Evolutionary conservation across 2,113 vertebrate genomes (phyloP).

Genomic region (Myotis davidii): DNA sequence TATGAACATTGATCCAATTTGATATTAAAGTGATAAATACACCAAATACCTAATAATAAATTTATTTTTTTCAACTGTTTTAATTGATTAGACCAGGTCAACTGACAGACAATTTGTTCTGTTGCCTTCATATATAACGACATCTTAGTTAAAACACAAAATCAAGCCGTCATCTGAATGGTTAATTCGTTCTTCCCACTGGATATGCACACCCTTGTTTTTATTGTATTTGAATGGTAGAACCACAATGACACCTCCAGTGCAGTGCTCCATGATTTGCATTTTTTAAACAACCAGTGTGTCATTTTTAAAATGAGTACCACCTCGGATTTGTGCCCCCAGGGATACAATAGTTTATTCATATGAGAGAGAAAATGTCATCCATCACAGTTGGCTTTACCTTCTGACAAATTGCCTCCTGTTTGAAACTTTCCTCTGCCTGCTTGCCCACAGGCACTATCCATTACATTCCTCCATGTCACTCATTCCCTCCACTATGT

Average conservation of each 20-base stretch:
- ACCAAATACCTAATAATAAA: neutral
- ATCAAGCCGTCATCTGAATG: neutral
- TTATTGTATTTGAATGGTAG: neutral
- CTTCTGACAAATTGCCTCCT: constrained; percentile 20
- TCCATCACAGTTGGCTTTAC: neutral
- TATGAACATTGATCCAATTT: neutral
- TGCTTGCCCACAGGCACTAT: neutral
- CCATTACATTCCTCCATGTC: neutral
- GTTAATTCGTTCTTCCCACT: neutral
- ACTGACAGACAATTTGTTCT: neutral
- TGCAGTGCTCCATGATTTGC: neutral
- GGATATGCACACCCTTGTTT: neutral
- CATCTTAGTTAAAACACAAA: neutral
- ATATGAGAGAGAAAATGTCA: neutral
- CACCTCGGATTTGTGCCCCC: neutral
- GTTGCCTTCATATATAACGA: neutral
- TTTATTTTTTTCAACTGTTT: neutral
- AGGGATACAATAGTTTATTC: neutral
- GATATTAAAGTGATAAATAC: neutral
- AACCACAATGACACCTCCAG: neutral
- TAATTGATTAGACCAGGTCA: neutral
- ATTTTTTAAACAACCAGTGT: neutral
- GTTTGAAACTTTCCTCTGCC: neutral
- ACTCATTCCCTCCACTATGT: neutral
- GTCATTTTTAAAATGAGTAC: constrained; percentile 1